Conservation (phyloP, 2,797 vertebrate genomes). For the Hemitrygon akajei region DNA sequence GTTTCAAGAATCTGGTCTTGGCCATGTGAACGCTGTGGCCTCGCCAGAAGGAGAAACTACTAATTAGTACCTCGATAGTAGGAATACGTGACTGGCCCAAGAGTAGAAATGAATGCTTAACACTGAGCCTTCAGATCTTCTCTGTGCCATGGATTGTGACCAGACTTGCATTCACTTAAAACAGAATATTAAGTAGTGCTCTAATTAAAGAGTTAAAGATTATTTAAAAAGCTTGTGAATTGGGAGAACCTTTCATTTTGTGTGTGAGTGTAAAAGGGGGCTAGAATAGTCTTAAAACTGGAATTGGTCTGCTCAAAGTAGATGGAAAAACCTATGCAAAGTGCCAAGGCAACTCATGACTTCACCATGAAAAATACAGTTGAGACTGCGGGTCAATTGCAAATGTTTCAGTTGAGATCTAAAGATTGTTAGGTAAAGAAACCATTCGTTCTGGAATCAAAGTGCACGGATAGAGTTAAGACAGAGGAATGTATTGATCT, state of each 20-base stretch:
- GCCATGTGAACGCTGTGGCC: no score
- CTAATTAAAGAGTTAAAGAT: not conserved
- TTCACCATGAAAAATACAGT: not conserved
- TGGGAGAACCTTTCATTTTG: not conserved
- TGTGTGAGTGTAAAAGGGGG: not conserved
- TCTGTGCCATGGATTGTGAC: not conserved
- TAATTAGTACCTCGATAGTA: no score
- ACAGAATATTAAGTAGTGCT: not conserved
- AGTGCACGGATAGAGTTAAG: not conserved
- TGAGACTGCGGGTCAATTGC: not conserved
- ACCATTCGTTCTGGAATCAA: not conserved
- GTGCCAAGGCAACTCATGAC: not conserved
- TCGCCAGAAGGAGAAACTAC: no score
- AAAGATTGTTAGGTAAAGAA: not conserved
- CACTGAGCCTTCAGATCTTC: not conserved
- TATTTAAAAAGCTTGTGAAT: not conserved
- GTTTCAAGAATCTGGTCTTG: no score
- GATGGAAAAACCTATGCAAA: not conserved
- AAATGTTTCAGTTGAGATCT: not conserved
- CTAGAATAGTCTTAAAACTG: not conserved
- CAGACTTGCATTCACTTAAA: not conserved
- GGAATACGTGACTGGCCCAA: not conserved
- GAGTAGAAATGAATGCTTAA: not conserved
- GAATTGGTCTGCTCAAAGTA: not conserved
- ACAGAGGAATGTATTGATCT: not conserved